phyloP scores from a whole-genome alignment of 1,140 invertebrate genomes.

The Megathymus violae region DNA sequence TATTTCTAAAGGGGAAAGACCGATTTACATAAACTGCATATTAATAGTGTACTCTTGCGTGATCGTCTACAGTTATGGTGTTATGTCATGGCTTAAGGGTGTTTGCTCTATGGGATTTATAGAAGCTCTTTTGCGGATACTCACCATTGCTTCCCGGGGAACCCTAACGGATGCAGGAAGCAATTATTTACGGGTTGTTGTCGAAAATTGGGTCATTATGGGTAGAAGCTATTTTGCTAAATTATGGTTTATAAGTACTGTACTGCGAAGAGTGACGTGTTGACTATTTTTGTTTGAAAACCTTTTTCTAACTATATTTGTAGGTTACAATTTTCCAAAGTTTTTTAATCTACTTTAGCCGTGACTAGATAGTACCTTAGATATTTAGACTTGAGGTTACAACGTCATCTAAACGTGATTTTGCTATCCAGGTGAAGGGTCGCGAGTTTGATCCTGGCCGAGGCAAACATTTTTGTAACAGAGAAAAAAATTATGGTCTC shows the following conservation, averaged over 20 bases:
- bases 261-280: no score
- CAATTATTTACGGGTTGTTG: constrained; percentile 14
- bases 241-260: not conserved
- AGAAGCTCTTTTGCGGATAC: not conserved
- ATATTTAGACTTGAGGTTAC: no score
- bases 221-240: not conserved
- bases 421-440: no score
- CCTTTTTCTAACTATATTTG: no score
- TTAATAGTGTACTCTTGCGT: constrained; percentile 21
- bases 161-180: not conserved
- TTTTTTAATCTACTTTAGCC: no score
- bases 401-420: no score
- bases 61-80: constrained; percentile 10
- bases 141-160: constrained; percentile 4
- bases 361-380: no score
- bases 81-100: constrained; percentile 1
- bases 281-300: no score
- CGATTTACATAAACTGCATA: constrained; percentile 28
- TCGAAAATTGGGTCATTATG: constrained; percentile 1
- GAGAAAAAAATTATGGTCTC: no score
- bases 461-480: no score
- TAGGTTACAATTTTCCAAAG: no score
- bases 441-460: no score
- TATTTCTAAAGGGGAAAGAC: constrained; percentile 18
- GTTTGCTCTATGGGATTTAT: constrained; percentile 4